These are phyloP conservation scores for Amphipoea lucens DNA, from an alignment of 2,888 invertebrate genomes.

Conservation along the genomic window DNA sequence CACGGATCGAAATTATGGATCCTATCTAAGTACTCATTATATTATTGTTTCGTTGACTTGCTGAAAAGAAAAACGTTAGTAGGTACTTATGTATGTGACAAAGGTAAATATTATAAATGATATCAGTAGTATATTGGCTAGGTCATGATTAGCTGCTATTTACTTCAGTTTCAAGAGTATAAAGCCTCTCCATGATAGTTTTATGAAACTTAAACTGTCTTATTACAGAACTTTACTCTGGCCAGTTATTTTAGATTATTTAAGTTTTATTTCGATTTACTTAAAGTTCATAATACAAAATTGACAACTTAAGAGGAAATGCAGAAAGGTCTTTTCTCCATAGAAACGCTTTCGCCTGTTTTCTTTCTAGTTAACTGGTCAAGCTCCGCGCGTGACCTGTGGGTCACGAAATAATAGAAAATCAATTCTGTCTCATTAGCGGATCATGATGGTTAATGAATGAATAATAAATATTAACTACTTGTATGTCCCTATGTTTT, in stretches of 20 bases:
- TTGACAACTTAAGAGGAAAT: too few species aligned
- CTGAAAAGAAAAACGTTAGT: neutral
- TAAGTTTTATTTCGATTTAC: neutral
- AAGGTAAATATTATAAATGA: neutral
- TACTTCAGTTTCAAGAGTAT: neutral
- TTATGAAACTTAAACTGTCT: neutral
- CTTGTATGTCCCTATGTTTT: too few species aligned
- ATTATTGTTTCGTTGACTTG: constrained; percentile 26
- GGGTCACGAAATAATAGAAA: too few species aligned
- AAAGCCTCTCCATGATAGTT: neutral
- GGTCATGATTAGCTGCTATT: constrained; percentile 24
- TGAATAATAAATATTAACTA: too few species aligned
- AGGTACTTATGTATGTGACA: constrained; percentile 1
- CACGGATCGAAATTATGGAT: constrained; percentile 48
- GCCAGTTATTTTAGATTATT: neutral
- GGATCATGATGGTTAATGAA: too few species aligned
- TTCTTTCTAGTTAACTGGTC: too few species aligned
- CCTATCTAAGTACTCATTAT: constrained; percentile 32
- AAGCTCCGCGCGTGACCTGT: too few species aligned
- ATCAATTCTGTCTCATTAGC: too few species aligned
- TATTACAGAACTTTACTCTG: neutral
- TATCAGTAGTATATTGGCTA: constrained; percentile 12
- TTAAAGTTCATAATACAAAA: neutral
- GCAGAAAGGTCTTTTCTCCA: too few species aligned
- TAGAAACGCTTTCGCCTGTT: too few species aligned